Conservation (phyloP, 2,113 vertebrate genomes). For the Grammomys surdaster region DNA sequence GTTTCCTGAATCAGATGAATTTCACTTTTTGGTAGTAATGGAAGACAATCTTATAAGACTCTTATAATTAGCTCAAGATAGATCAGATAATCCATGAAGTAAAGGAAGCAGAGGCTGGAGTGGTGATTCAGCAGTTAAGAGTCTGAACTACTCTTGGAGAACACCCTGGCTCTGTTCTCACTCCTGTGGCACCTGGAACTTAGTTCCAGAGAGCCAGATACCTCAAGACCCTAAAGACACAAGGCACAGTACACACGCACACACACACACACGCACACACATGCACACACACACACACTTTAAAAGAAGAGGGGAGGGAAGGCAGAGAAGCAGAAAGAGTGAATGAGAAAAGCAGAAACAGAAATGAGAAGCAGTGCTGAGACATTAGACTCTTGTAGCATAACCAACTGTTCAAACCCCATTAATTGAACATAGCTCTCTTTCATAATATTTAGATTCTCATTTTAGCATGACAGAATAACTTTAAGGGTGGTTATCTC, state of each 20-base stretch:
- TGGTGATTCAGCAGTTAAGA: not conserved
- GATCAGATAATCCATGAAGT: conserved; percentile 16
- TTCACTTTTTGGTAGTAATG: conserved; percentile 20
- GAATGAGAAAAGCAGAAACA: not conserved
- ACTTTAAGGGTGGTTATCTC: not conserved
- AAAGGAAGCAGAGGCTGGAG: not conserved
- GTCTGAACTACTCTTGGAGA: not conserved
- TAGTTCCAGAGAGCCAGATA: not conserved
- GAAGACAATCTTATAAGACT: conserved; percentile 23
- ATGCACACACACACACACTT: not conserved
- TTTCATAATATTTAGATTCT: conserved; percentile 4
- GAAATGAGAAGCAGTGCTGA: conserved; percentile 38
- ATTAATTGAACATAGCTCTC: not conserved
- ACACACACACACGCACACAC: not conserved
- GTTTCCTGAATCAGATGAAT: not conserved
- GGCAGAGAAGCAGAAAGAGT: not conserved
- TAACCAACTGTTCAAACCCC: not conserved
- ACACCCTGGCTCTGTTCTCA: not conserved
- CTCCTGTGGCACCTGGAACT: not conserved
- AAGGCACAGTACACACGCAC: not conserved
- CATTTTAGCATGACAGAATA: not conserved
- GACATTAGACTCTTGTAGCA: not conserved
- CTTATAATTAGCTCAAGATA: conserved; percentile 34
- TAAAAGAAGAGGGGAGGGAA: not conserved
- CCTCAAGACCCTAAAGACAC: not conserved